Base-by-base conservation (phyloP, 2,888 invertebrate genomes). In the Orthosia gothica region DNA sequence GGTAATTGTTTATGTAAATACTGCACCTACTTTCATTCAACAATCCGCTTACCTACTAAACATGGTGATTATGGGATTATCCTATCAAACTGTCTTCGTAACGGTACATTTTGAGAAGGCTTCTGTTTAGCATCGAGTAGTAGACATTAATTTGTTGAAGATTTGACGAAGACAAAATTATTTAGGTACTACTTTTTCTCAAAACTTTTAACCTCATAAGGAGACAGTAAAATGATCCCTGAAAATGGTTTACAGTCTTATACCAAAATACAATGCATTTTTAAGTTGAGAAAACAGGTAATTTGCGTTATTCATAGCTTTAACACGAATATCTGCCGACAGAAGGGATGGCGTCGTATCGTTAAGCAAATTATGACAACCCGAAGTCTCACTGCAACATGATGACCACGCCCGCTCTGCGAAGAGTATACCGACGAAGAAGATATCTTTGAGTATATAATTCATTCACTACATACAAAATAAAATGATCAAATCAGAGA, bases 1-100 rank as follows among this genome's bases (percentile, higher is more conserved):
- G n/a, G 11, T 23, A 59, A 59, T 49, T 40, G 40, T 68, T 49
- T 20, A 63, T 62, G 26, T 59, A 57, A 74, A 61, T 66, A 62
- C 26, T 59, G 49, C 52, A 79, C 50, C 23, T 55, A 58, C 58
- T 70, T 78, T 23, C 23, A 69, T 52, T 78, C 32, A 52, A 16
- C 58, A 23, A 74, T 23, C 68, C 20, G 50, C 26, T 77, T 50
- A 58, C 18, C n/a, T 45, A 74, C 69, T 59, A 40, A 40, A 23
- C 13, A 23, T 54, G 18, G 79, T 54, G 26, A 54, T 49, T 69
- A 67, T 16, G 11, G 13, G 45, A 78, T 58, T 47, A 78, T 52
- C 11, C 11, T 70, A 23, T 70, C 47, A 52, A 77, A 68, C 16
- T 32, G n/a, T 70, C 23, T 70, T 40, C 16, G 32, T 59, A 77